phyloP scores from a whole-genome alignment of 2,113 vertebrate genomes.

The Alectura lathami region DNA sequence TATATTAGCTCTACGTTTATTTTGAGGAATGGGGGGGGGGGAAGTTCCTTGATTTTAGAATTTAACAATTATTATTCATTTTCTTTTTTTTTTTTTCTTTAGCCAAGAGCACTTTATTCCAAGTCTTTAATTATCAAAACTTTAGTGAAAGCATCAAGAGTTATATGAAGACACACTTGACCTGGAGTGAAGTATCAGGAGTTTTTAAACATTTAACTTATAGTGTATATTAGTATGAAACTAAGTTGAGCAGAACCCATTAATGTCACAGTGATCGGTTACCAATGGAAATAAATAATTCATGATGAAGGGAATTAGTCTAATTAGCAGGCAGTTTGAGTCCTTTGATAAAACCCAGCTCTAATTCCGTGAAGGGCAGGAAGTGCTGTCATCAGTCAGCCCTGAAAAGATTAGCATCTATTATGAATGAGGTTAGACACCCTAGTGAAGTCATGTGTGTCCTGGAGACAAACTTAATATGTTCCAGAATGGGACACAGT shows the following conservation, averaged over 20 bases:
- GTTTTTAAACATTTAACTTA: slow-evolving; percentile 84
- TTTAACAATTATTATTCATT: neutral
- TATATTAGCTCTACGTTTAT: neutral
- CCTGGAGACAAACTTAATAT: slow-evolving; percentile 97
- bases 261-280: slow-evolving; percentile 95
- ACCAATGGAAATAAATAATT: slow-evolving; percentile 99
- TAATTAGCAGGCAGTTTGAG: slow-evolving; percentile 99
- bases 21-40: neutral
- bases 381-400: slow-evolving; percentile 97
- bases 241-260: slow-evolving; percentile 91
- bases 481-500: slow-evolving; percentile 91
- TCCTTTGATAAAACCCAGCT: slow-evolving; percentile 96
- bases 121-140: slow-evolving; percentile 20
- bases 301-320: slow-evolving; percentile 96
- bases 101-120: neutral
- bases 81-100: neutral
- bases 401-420: slow-evolving; percentile 98
- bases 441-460: slow-evolving; percentile 95
- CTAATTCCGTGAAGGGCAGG: slow-evolving; percentile 96
- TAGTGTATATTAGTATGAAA: slow-evolving; percentile 88
- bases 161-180: slow-evolving; percentile 70
- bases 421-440: slow-evolving; percentile 94
- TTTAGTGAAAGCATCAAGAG: slow-evolving; percentile 66
- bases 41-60: neutral
- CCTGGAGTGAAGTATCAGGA: slow-evolving; percentile 75